Base-by-base conservation (phyloP, 1,140 invertebrate genomes). In the Tribolium castaneum region DNA sequence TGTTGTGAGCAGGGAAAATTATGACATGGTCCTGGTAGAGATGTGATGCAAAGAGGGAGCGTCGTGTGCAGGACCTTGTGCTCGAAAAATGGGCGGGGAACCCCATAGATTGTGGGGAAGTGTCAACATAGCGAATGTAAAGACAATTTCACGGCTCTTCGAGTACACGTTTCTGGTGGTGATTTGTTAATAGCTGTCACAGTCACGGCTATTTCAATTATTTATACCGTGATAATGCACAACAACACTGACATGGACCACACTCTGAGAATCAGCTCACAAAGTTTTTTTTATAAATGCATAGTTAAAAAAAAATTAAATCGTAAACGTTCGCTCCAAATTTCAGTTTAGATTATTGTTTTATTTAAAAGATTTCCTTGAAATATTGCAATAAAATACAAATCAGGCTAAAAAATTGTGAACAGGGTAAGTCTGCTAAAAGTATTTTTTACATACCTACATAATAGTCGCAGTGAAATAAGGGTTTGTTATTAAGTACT, bases 141-240 rank as follows among this genome's bases (percentile, higher is more conserved):
- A 19, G 54, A 66, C 52, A 78, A 82, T 82, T 82, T 82, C 77
- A 82, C 81, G 79, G 79, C 74, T 79, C 56, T 72, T 82, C 75
- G 81, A 80, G 59, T 70, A 50, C 39, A 66, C 51, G 49, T 76
- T 72, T 78, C 45, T 76, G 75, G 74, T 76, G 52, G 54, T 73
- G 50, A 79, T 80, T 80, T 77, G 75, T 78, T 81, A 80, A 77
- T 72, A 70, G 59, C 52, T 70, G 73, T 56, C 77, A 59, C 66
- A 73, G 62, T 78, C 70, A 75, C 30, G 59, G 71, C 52, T 77
- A 62, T 74, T 50, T 74, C 79, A 78, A 77, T 80, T 74, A 79
- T 75, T 76, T 75, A 45, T 45, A 9, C 25, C 25, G 39, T n/a
- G n/a, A 45, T 45, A 45, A 45, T 9, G 7, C 39, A 45, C 39